These are phyloP conservation scores for Andrena praecox DNA, from an alignment of 2,888 invertebrate genomes.

Conservation along the genomic window DNA sequence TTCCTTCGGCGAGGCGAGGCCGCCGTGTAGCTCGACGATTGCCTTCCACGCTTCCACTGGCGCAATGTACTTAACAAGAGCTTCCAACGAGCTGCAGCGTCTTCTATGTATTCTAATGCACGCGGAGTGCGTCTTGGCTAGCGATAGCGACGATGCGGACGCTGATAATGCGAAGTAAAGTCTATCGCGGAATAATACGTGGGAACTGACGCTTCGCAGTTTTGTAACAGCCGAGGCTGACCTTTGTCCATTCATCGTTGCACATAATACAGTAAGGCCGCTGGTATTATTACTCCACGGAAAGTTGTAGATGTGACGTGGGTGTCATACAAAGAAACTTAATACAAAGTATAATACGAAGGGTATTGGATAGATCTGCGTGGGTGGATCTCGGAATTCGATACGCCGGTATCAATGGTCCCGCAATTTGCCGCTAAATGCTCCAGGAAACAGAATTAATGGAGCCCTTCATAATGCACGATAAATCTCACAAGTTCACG, in stretches of 20 bases:
- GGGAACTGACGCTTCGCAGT: too few relatives aligned
- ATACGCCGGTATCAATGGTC: constrained; percentile 12
- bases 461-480: constrained; percentile 28
- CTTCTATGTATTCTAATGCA: too few relatives aligned
- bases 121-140: too few relatives aligned
- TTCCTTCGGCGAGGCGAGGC: background rate
- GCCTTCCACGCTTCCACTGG: background rate
- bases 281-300: too few relatives aligned
- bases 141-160: too few relatives aligned
- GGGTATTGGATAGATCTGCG: background rate
- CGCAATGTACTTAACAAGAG: background rate
- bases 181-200: too few relatives aligned
- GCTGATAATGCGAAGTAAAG: too few relatives aligned
- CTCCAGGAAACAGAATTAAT: constrained; percentile 25
- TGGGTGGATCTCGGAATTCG: background rate
- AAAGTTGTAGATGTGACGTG: too few relatives aligned
- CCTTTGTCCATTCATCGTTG: too few relatives aligned
- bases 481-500: constrained; percentile 40
- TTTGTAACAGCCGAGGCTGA: too few relatives aligned
- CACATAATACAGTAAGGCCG: too few relatives aligned
- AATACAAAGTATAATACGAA: background rate
- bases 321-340: background rate
- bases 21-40: background rate
- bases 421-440: constrained; percentile 15
- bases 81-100: too few relatives aligned